These are phyloP conservation scores for Cephalotes varians DNA, from an alignment of 2,888 invertebrate genomes.

Conservation along the genomic window DNA sequence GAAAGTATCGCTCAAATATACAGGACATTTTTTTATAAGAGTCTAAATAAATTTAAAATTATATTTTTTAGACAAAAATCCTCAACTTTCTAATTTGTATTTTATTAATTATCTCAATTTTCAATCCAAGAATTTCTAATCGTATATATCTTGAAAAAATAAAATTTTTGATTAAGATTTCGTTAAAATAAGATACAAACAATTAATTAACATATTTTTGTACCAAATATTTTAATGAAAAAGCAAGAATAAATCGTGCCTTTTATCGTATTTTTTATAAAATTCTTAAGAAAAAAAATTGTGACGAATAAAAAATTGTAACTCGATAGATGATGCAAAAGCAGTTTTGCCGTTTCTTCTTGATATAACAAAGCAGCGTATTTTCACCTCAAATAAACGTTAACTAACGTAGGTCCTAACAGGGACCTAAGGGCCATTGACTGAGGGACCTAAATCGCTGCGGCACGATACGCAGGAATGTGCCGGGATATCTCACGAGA, in stretches of 20 bases:
- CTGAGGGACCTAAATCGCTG: conserved; percentile 68
- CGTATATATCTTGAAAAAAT: background rate
- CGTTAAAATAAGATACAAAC: background rate
- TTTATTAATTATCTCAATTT: background rate
- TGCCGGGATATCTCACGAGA: conserved; percentile 76
- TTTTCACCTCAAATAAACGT: background rate
- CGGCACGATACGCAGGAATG: conserved; percentile 75
- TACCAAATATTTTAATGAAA: background rate
- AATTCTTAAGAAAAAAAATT: background rate
- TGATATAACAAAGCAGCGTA: background rate
- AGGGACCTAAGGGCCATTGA: conserved; percentile 58
- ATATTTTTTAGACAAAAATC: background rate
- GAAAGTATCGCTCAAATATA: background rate
- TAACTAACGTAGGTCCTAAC: conserved; percentile 51
- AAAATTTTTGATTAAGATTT: background rate
- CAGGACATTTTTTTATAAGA: background rate
- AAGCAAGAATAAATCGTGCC: background rate
- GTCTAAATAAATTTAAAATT: too few species aligned
- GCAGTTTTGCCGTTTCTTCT: background rate
- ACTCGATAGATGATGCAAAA: background rate
- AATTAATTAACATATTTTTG: background rate
- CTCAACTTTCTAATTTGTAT: background rate
- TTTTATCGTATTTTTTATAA: background rate
- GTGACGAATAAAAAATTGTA: background rate
- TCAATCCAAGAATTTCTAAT: background rate